Conservation (phyloP, 2,113 vertebrate genomes). For the Prunella himalayana region DNA sequence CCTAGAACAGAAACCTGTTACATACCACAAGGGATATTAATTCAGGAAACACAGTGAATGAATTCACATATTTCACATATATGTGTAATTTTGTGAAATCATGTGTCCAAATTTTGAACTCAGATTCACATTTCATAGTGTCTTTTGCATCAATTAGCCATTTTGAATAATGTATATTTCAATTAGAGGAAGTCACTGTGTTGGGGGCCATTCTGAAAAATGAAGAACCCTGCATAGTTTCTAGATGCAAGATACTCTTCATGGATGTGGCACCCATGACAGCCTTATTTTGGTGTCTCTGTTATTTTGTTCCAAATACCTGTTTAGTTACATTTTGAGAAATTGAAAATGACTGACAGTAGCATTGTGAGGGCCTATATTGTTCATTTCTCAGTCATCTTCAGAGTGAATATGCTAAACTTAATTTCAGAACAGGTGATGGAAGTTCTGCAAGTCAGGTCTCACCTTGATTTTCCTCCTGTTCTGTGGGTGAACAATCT, state of each 20-base stretch:
- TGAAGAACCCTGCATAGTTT: neutral
- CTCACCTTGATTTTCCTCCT: neutral
- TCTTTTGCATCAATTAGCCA: neutral
- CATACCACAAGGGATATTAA: neutral
- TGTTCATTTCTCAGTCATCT: neutral
- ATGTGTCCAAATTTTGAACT: neutral
- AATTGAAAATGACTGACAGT: neutral
- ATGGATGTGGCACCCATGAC: accelerated
- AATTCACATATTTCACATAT: neutral
- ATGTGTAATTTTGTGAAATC: neutral
- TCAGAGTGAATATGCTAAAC: neutral
- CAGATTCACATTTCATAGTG: neutral
- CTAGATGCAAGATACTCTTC: accelerated
- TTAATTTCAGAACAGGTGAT: neutral
- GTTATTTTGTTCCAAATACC: neutral
- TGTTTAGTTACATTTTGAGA: neutral
- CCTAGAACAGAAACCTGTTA: neutral
- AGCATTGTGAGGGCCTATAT: neutral
- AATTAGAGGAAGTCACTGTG: neutral
- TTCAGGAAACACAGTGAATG: neutral
- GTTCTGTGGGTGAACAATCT: neutral
- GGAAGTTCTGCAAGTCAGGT: neutral
- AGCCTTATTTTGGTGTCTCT: neutral
- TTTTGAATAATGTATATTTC: neutral
- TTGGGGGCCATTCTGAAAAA: neutral